These are phyloP conservation scores for Cyanocitta stelleri DNA, from an alignment of 2,113 vertebrate species.

Conservation along the genomic window DNA sequence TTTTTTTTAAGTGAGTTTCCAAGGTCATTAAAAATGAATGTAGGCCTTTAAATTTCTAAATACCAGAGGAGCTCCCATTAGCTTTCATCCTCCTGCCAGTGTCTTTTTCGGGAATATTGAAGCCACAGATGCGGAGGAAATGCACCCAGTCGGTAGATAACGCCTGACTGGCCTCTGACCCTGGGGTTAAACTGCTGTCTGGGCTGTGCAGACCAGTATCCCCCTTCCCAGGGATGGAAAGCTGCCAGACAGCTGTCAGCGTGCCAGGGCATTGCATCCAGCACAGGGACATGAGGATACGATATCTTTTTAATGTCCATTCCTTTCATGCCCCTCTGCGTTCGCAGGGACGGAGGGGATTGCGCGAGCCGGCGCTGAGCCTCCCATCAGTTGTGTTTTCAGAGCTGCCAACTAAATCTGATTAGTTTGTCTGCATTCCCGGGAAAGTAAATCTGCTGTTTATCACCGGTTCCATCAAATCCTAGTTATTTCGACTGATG, in stretches of 20 bases:
- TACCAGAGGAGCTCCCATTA: conserved; percentile 42
- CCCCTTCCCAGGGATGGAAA: conserved; percentile 73
- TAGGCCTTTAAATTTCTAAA: conserved; percentile 9
- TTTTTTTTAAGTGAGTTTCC: background rate
- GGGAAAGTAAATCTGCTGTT: background rate
- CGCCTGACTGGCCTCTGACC: conserved; percentile 87
- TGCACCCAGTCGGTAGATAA: conserved; percentile 75
- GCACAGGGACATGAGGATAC: background rate
- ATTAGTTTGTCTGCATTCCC: conserved; percentile 39
- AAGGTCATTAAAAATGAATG: conserved; percentile 53
- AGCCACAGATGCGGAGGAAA: conserved; percentile 59
- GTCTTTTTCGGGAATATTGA: conserved; percentile 14
- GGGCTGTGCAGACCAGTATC: conserved; percentile 73
- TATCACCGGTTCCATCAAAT: background rate
- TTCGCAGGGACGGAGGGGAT: background rate
- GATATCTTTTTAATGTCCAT: background rate
- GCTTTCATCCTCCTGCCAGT: conserved; percentile 33
- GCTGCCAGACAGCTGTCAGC: conserved; percentile 71
- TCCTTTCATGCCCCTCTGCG: background rate
- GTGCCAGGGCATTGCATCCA: background rate
- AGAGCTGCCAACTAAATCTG: conserved; percentile 54
- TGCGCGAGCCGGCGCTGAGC: background rate
- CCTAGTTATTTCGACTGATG: background rate
- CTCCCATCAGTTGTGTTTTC: conserved; percentile 12
- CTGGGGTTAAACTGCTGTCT: conserved; percentile 81